These are phyloP conservation scores for Tanypteryx hageni DNA, from an alignment of 2,888 invertebrate genomes.

Conservation along the genomic window DNA sequence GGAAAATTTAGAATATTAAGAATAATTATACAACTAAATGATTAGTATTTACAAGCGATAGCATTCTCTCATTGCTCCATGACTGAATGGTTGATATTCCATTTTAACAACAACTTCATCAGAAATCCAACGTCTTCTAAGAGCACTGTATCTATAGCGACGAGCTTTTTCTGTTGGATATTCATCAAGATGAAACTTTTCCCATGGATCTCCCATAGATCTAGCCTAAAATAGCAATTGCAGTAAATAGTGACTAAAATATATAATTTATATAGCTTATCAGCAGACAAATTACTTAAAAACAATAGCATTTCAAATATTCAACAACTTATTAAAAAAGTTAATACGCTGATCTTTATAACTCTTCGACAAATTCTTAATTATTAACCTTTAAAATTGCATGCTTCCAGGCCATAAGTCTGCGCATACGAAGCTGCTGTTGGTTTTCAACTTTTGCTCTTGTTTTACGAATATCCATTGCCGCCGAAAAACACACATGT, in stretches of 20 bases:
- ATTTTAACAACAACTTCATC: slow-evolving; percentile 77
- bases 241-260: not conserved
- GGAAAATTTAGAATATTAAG: not conserved
- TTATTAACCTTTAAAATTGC: slow-evolving; percentile 67
- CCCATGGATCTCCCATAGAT: slow-evolving; percentile 76
- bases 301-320: not conserved
- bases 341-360: not conserved
- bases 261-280: not conserved
- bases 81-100: slow-evolving; percentile 76
- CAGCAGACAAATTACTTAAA: not conserved
- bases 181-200: slow-evolving; percentile 75
- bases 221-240: slow-evolving; percentile 68
- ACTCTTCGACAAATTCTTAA: not conserved
- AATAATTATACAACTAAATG: not conserved
- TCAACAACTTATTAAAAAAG: not conserved
- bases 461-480: slow-evolving; percentile 65
- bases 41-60: slow-evolving; percentile 76
- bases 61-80: slow-evolving; percentile 79
- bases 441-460: slow-evolving; percentile 65
- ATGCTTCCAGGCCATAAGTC: slow-evolving; percentile 66
- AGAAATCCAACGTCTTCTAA: slow-evolving; percentile 75
- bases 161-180: slow-evolving; percentile 74
- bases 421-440: slow-evolving; percentile 65
- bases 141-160: slow-evolving; percentile 77
- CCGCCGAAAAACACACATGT: slow-evolving; percentile 67